Conservation (phyloP, 2,797 vertebrate genomes). For the Botia almorhae region DNA sequence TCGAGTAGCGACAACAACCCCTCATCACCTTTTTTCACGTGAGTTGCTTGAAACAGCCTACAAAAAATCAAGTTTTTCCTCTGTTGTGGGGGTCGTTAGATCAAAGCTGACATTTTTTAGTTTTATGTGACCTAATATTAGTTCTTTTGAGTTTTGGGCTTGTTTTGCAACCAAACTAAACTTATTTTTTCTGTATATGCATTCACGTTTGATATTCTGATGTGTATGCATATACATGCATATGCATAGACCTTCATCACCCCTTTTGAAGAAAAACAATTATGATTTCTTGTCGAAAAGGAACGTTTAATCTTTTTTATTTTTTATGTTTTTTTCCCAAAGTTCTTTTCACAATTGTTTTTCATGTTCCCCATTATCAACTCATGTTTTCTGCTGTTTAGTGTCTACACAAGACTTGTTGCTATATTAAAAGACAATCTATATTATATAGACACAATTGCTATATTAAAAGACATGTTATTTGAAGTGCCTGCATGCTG, state of each 20-base stretch:
- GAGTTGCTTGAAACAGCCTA: conserved; percentile 80
- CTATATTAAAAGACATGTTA: conserved; percentile 86
- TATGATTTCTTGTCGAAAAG: conserved; percentile 69
- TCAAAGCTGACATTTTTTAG: conserved; percentile 72
- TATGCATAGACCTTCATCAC: conserved; percentile 78
- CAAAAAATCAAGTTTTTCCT: conserved; percentile 64
- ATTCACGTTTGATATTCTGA: conserved; percentile 73
- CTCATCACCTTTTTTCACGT: conserved; percentile 99
- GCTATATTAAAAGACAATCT: conserved; percentile 79
- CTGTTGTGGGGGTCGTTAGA: conserved; percentile 78
- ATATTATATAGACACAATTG: conserved; percentile 79
- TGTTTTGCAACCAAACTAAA: conserved; percentile 70
- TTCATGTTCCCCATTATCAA: conserved; percentile 91
- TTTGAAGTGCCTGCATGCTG: conserved; percentile 98
- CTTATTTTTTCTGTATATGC: conserved; percentile 80
- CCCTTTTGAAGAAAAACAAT: too few relatives aligned
- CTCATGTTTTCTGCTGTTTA: conserved; percentile 88
- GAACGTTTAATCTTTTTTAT: conserved; percentile 4
- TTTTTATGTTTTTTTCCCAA: not conserved
- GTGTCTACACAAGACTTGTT: conserved; percentile 79
- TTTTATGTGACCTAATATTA: conserved; percentile 65
- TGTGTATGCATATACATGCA: conserved; percentile 80
- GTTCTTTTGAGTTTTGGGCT: conserved; percentile 56
- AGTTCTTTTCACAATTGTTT: conserved; percentile 38
- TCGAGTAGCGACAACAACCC: conserved; percentile 98